phyloP scores from a whole-genome alignment of 2,888 invertebrate species.

The Drosophila hamatofila region DNA sequence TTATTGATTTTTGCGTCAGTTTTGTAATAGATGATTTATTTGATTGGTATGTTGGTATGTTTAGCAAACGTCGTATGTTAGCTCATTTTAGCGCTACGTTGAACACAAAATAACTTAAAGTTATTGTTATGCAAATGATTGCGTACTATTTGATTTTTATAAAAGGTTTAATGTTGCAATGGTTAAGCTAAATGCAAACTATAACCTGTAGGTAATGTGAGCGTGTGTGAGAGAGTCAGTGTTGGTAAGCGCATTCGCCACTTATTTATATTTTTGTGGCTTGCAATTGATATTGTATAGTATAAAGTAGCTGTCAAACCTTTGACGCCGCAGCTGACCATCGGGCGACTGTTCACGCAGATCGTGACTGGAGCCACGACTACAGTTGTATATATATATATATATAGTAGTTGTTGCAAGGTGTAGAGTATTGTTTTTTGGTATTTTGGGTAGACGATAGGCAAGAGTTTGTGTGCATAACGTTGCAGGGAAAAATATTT shows the following conservation, averaged over 20 bases:
- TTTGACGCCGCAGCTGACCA: slow-evolving; percentile 90
- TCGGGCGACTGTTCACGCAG: slow-evolving; percentile 91
- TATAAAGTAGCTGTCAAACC: slow-evolving; percentile 87
- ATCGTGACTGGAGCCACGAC: slow-evolving; percentile 92
- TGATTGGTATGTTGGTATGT: neutral
- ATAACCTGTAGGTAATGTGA: slow-evolving; percentile 39
- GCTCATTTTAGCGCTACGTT: slow-evolving; percentile 12
- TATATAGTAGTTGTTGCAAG: slow-evolving; percentile 47
- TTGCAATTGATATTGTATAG: slow-evolving; percentile 48
- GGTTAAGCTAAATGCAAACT: slow-evolving; percentile 39
- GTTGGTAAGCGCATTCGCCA: slow-evolving; percentile 60
- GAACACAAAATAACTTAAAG: neutral
- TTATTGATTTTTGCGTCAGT: neutral
- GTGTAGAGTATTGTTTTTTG: slow-evolving; percentile 35
- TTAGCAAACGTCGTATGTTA: slow-evolving; percentile 4
- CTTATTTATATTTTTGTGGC: slow-evolving; percentile 33
- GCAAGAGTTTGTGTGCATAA: slow-evolving; percentile 68
- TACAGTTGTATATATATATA: slow-evolving; percentile 72
- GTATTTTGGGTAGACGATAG: slow-evolving; percentile 55
- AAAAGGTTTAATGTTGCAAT: slow-evolving; percentile 29
- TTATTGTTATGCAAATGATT: neutral
- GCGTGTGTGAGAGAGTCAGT: slow-evolving; percentile 5
- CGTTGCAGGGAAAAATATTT: slow-evolving; percentile 65
- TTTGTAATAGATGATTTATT: slow-evolving; percentile 6
- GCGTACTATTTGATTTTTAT: neutral